Conservation (phyloP, 92 coral and sea anemone genomes). For the Epizoanthus illoricatus region DNA sequence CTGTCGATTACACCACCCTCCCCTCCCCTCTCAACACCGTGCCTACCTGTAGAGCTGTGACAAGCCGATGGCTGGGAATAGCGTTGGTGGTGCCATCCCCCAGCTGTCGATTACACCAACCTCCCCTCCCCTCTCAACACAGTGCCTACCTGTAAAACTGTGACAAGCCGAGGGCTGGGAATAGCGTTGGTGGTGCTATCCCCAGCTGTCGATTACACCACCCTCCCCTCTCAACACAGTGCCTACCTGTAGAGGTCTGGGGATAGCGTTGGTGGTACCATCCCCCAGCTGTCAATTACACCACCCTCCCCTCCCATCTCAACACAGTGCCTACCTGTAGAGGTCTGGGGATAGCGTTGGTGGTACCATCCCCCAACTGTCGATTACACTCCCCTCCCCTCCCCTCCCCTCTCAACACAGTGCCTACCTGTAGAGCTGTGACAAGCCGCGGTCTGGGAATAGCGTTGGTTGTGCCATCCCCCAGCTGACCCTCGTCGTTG, state of each 20-base stretch:
- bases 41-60: neutral
- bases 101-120: neutral
- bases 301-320: neutral
- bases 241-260: neutral
- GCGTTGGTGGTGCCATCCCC: constrained; percentile 46
- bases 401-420: neutral
- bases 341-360: neutral
- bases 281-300: neutral
- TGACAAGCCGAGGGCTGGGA: neutral
- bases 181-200: neutral
- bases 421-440: constrained; percentile 90
- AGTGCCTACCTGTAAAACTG: neutral
- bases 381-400: too few species aligned
- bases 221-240: neutral
- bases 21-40: neutral
- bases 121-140: neutral
- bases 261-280: neutral
- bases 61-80: constrained; percentile 89
- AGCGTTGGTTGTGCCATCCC: constrained; percentile 96
- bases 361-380: neutral
- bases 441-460: constrained; percentile 93
- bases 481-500: constrained; percentile 97
- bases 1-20: too few species aligned
- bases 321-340: neutral
- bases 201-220: neutral